A percentile compares a stretch with the other conserved stretches of the same genome.
Conservation (phyloP, 2,888 invertebrate species). For the Torymus tubicola region DNA sequence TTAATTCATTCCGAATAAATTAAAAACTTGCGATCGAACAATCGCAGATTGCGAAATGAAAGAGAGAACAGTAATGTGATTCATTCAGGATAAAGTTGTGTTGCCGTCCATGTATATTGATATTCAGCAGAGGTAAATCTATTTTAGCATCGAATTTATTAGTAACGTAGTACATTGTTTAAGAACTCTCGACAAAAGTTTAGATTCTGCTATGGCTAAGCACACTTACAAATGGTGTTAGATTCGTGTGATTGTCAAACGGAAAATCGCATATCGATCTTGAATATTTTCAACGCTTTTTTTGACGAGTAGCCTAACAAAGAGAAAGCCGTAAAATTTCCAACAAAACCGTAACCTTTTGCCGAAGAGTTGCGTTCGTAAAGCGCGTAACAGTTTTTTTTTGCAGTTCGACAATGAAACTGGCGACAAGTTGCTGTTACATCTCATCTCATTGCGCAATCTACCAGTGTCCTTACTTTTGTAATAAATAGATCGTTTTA, state of each 20-base stretch:
- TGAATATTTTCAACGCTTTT: too few relatives aligned
- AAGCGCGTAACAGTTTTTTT: background rate
- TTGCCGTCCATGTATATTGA: background rate
- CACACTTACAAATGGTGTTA: background rate
- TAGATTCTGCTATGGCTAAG: background rate
- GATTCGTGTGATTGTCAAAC: too few relatives aligned
- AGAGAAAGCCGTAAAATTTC: background rate
- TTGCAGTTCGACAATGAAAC: constrained; percentile 1
- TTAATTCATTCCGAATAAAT: constrained; percentile 53
- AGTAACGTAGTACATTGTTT: constrained; percentile 8
- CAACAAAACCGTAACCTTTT: background rate
- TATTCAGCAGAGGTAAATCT: constrained; percentile 16
- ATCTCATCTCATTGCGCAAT: constrained; percentile 46
- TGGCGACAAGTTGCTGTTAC: background rate
- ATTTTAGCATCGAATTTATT: constrained; percentile 22
- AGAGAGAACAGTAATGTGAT: background rate
- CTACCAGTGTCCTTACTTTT: constrained; percentile 40
- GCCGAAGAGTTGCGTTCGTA: background rate
- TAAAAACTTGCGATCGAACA: constrained; percentile 45
- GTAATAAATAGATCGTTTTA: constrained; percentile 67
- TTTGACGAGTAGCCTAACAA: too few relatives aligned
- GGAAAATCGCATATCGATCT: too few relatives aligned
- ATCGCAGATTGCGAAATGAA: constrained; percentile 51
- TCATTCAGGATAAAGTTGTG: constrained; percentile 17
- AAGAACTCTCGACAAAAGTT: constrained; percentile 7